Percentiles rank a stretch among this genome's conserved stretches.
Conservation (phyloP, 2,113 vertebrate genomes). For the Lamprotornis superbus region DNA sequence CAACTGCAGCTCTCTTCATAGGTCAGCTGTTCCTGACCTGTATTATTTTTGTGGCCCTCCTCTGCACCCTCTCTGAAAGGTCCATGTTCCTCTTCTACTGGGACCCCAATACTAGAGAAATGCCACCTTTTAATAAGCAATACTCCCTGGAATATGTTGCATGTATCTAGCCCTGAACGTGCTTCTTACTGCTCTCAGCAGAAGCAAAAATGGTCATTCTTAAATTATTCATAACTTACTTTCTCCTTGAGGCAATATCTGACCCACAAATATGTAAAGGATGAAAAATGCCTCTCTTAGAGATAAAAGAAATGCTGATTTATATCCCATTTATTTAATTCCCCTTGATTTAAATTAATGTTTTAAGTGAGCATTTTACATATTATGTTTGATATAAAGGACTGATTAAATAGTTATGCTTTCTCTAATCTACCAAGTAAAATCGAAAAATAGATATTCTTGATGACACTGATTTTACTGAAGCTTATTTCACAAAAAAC, state of each 20-base stretch:
- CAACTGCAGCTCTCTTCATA: not conserved
- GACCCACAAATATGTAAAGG: not conserved
- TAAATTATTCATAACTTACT: not conserved
- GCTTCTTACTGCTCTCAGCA: not conserved
- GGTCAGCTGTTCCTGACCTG: not conserved
- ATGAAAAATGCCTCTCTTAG: not conserved
- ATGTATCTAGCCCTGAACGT: not conserved
- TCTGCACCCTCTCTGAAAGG: not conserved
- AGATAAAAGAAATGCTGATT: not conserved
- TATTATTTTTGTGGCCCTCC: not conserved
- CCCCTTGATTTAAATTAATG: not conserved
- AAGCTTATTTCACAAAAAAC: not conserved
- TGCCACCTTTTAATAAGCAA: not conserved
- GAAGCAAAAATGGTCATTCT: not conserved
- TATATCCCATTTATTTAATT: not conserved
- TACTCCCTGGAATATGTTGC: not conserved
- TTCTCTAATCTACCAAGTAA: not conserved
- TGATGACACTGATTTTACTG: not conserved
- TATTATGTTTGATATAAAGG: not conserved
- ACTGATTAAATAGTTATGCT: not conserved
- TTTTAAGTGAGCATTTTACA: not conserved
- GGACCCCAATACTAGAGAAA: not conserved
- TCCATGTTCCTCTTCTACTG: not conserved
- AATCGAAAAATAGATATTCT: not conserved
- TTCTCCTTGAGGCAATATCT: conserved; percentile 1